Conservation (phyloP, 2,113 vertebrate genomes). For the Eptesicus fuscus region DNA sequence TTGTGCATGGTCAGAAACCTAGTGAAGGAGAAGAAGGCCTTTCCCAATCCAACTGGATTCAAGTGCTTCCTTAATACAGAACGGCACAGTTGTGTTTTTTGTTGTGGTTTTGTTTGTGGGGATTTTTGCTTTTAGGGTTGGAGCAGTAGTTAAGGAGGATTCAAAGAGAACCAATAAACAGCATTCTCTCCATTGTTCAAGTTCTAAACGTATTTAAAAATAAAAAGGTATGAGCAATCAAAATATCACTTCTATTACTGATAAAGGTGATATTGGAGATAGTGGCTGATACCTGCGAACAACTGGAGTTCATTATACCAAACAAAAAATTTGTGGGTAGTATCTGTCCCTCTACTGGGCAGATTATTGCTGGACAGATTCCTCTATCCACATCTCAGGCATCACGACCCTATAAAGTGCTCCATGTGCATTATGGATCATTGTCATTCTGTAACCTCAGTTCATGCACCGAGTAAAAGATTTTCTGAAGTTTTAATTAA, state of each 20-base stretch:
- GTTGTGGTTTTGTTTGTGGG: too few species aligned
- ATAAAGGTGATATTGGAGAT: background rate
- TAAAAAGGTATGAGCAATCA: background rate
- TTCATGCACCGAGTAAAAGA: background rate
- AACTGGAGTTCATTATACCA: background rate
- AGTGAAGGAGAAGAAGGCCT: too few species aligned
- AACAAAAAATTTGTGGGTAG: background rate
- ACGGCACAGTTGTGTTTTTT: background rate
- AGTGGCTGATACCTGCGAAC: background rate
- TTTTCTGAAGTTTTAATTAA: slow-evolving; percentile 20
- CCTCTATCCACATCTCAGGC: background rate
- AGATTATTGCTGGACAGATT: background rate
- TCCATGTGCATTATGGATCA: background rate
- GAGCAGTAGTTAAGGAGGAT: background rate
- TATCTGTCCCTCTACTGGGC: background rate
- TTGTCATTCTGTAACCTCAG: background rate
- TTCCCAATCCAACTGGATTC: background rate
- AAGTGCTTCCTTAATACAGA: background rate
- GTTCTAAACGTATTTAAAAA: slow-evolving; percentile 18
- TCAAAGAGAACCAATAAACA: background rate
- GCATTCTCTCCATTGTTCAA: background rate
- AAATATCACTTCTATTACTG: background rate
- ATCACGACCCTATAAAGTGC: accelerated
- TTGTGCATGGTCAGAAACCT: background rate
- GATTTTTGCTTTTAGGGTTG: background rate